These are phyloP conservation scores for Mactra quadrangularis DNA, from an alignment of 1,140 invertebrate species.

Conservation along the genomic window DNA sequence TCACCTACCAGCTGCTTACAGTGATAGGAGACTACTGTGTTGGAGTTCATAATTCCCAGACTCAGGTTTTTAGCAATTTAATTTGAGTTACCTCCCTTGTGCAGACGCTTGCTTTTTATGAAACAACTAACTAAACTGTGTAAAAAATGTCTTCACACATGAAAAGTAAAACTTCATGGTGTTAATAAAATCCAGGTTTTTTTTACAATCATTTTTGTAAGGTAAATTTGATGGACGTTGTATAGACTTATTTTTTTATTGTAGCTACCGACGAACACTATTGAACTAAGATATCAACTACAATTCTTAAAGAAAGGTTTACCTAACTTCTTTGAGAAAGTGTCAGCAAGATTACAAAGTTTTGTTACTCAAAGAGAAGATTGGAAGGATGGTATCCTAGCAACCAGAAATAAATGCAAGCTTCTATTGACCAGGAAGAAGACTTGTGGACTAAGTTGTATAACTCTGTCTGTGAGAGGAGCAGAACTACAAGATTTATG, in stretches of 20 bases:
- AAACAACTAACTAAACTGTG: no score
- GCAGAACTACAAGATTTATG: conserved; percentile 78
- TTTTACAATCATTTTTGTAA: no score
- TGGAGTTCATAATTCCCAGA: no score
- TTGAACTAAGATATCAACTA: conserved; percentile 73
- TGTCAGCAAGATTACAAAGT: conserved; percentile 76
- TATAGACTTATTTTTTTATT: conserved; percentile 1
- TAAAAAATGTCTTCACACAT: no score
- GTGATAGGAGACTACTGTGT: no score
- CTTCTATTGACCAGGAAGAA: conserved; percentile 71
- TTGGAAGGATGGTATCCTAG: conserved; percentile 79
- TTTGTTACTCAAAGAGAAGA: conserved; percentile 73
- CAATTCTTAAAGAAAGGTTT: conserved; percentile 74
- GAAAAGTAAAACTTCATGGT: no score
- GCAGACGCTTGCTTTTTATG: no score
- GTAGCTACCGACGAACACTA: conserved; percentile 67
- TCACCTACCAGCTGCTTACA: no score
- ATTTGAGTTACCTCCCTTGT: no score
- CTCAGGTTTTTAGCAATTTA: no score
- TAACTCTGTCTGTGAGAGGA: conserved; percentile 72
- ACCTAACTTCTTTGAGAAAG: conserved; percentile 81
- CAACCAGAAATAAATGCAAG: conserved; percentile 68
- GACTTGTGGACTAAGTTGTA: conserved; percentile 51
- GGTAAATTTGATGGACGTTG: no score
- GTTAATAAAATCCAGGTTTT: no score